Base-by-base conservation (phyloP, 2,797 vertebrate species). In the Trichosurus vulpecula region DNA sequence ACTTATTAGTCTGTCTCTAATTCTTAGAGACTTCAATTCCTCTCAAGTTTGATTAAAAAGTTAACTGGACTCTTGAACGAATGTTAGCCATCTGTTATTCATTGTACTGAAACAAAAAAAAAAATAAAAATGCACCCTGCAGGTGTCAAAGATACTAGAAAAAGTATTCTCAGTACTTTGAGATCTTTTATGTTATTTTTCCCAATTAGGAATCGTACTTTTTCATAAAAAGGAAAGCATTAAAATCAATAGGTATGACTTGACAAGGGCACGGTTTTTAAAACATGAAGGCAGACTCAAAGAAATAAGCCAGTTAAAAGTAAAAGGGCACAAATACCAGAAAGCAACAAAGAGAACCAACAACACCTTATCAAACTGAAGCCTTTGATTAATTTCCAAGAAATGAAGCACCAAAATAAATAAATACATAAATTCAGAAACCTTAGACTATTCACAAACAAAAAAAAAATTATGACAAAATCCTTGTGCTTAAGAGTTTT, bases 161-260 rank as follows among this genome's bases (percentile, higher is more conserved):
- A 57, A 47, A 53, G 66, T 51, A 6, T 52, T 94, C 94, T 35
- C n/a, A 52, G 31, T 66, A 31, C 6, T 58, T 91, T 94, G 58
- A 74, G 29, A 91, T 93, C 61, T 93, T 95, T 94, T 51, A 52
- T 92, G 52, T 30, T 74, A 74, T n/a, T 19, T 41, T 31, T 29
- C 19, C 0, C 91, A 25, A 25, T 54, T 94, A 87, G 29, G 61
- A 27, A 93, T 41, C 55, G 55, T 52, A 95, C 4, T 0, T 93
- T 97, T 97, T 94, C 93, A 95, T 93, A 95, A 87, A 96, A 96
- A 95, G 56, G 90, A 97, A 97, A 92, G 25, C 92, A 95, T 96
- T 94, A 95, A 96, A 96, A 96, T 96, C 25, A 0, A 93, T 94
- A 96, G 53, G 35, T 61, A 4, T 96, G 96, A 96, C 96, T 94